Evolutionary conservation across 2,113 vertebrate genomes (phyloP).

Genomic region (Ceratotherium simum): DNA sequence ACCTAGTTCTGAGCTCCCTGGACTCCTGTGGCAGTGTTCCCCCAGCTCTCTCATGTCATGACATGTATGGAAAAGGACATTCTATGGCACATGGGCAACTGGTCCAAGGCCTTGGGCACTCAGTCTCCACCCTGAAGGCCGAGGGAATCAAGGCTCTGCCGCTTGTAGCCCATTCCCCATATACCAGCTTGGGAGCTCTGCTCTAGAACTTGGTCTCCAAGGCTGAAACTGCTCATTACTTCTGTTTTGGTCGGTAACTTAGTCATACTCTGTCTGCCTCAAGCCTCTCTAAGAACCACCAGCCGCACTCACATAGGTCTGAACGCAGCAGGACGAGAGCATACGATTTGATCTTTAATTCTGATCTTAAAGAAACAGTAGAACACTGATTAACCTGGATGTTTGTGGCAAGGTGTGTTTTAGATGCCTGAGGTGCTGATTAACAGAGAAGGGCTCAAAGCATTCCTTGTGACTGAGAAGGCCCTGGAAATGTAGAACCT

Average conservation of each 20-base stretch:
- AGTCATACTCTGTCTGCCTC: background rate
- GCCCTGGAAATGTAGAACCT: background rate
- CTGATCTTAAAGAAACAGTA: background rate
- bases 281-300: background rate
- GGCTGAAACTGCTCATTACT: background rate
- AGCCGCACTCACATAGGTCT: background rate
- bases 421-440: background rate
- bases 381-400: background rate
- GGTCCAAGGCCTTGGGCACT: background rate
- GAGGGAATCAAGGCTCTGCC: background rate
- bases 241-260: background rate
- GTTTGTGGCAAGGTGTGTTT: background rate
- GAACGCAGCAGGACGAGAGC: background rate
- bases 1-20: background rate
- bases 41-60: accelerated
- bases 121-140: background rate
- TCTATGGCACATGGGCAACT: background rate
- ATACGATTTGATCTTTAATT: background rate
- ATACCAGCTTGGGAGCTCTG: background rate
- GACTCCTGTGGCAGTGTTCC: background rate
- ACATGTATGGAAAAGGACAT: background rate
- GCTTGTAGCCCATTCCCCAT: background rate
- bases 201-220: background rate
- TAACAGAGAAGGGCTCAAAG: background rate
- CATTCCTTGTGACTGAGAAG: background rate